A percentile compares a stretch with the other conserved stretches of the same genome.
Evolutionary conservation across 2,888 invertebrate species (phyloP).

Genomic region (Spisula subtruncata): DNA sequence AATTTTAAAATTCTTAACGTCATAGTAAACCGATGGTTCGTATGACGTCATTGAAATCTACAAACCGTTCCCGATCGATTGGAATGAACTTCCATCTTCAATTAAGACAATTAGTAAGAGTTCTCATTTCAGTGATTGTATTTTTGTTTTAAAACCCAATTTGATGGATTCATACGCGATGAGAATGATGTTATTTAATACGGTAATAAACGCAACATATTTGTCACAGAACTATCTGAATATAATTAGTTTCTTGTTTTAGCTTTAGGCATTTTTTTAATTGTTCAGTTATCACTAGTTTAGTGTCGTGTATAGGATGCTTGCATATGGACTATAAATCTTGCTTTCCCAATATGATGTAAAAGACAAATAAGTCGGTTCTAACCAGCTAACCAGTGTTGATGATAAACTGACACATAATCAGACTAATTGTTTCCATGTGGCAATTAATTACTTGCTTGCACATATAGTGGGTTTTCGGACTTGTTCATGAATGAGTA

Average conservation of each 20-base stretch:
- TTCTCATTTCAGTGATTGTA: background rate
- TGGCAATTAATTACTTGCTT: no score
- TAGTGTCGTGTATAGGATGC: background rate
- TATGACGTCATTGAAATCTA: no score
- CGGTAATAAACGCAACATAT: background rate
- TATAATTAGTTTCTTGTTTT: background rate
- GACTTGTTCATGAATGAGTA: no score
- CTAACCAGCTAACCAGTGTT: no score
- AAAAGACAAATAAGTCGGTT: background rate
- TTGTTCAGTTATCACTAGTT: background rate
- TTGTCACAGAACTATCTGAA: background rate
- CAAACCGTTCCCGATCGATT: background rate
- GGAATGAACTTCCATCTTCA: background rate
- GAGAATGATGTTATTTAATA: background rate
- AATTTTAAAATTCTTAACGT: no score
- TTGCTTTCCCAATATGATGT: background rate
- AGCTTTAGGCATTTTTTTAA: background rate
- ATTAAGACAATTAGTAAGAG: background rate
- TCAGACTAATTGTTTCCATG: no score
- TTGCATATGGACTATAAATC: background rate
- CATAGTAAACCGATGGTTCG: background rate
- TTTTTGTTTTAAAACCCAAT: background rate
- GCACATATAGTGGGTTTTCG: no score
- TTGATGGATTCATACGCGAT: background rate
- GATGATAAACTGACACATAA: background rate